A percentile compares a stretch with the other conserved stretches of the same genome.
Evolutionary conservation across 2,888 invertebrate species (phyloP).

Genomic region (Shargacucullia verbasci): DNA sequence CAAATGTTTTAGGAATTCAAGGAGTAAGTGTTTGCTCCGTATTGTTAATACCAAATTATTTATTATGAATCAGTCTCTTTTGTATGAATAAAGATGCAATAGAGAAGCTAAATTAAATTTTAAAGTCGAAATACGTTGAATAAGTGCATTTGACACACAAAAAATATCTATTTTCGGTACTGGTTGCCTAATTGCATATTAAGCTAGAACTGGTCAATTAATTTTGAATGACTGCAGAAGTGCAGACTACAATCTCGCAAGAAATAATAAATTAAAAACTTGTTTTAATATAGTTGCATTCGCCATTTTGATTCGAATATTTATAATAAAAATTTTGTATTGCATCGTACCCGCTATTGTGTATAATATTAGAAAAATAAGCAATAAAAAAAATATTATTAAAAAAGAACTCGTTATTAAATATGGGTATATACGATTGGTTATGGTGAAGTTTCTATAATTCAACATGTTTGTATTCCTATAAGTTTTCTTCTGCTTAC

Average conservation of each 20-base stretch:
- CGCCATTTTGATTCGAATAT: conserved; percentile 29
- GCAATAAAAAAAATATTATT: too few species aligned
- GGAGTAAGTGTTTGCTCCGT: not conserved
- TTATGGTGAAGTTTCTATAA: too few species aligned
- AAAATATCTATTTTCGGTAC: not conserved
- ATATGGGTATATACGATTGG: too few species aligned
- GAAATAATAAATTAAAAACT: conserved; percentile 20
- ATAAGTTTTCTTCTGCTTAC: too few species aligned
- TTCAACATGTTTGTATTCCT: too few species aligned
- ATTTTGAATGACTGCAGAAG: conserved; percentile 9
- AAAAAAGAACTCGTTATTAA: too few species aligned
- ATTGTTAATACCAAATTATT: not conserved
- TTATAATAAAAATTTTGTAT: conserved; percentile 4
- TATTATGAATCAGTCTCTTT: not conserved
- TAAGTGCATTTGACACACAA: too few species aligned
- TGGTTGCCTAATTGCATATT: conserved; percentile 1
- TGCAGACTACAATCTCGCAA: conserved; percentile 10
- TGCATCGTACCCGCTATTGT: too few species aligned
- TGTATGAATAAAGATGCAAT: too few species aligned
- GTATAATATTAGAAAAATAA: too few species aligned
- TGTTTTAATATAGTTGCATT: conserved; percentile 7
- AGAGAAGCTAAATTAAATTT: too few species aligned
- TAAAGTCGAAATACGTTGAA: too few species aligned
- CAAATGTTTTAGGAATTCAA: conserved; percentile 4
- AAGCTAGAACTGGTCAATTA: conserved; percentile 1